Base-by-base conservation (phyloP, 23 tunicate species). In the Trididemnum miniatum region DNA sequence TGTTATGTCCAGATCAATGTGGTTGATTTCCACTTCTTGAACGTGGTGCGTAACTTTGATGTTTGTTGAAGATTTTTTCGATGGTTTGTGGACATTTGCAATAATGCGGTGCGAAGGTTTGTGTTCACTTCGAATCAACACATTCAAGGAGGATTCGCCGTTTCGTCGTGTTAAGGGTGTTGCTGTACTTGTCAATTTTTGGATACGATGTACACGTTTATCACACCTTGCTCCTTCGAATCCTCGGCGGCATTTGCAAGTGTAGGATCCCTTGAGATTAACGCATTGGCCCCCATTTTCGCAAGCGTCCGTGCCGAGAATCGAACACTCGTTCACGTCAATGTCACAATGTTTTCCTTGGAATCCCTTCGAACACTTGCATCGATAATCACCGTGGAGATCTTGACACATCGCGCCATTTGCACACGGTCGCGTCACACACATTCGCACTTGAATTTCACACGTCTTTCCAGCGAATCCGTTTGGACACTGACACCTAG, bases 401-500 rank as follows among this genome's bases (percentile, higher is more conserved):
- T 91, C 83, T 25, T 63, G 81, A 49, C 97, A 91, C 3, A 33
- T 35, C 12, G 87, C 97, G 23, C 97, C 97, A 82, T 91, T 91
- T 0, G 97, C 97, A 34, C 97, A 91, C 9, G 97, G 97, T 30
- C 86, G 76, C 24, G 82, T 76, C 29, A 81, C 62, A 76, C 97
- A 91, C 82, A 86, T 88, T 15, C 67, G 49, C 35, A 91, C 87
- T 24, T 57, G 52, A 27, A 73, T 80, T 59, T 91, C 90, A 44
- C 97, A 91, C 0, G 27, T 52, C 4, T 65, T 34, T 18, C 97
- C 97, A 62, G 79, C 85, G 81, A 44, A 91, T 1, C 97, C 97
- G 0, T 72, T 50, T 4, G 89, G 89, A 81, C 97, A 91, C 0
- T 52, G 24, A 36, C 97, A 91, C 50, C 96, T 90, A 72, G n/a